Base-by-base conservation (phyloP, 1,140 invertebrate genomes). In the Polyergus mexicanus region DNA sequence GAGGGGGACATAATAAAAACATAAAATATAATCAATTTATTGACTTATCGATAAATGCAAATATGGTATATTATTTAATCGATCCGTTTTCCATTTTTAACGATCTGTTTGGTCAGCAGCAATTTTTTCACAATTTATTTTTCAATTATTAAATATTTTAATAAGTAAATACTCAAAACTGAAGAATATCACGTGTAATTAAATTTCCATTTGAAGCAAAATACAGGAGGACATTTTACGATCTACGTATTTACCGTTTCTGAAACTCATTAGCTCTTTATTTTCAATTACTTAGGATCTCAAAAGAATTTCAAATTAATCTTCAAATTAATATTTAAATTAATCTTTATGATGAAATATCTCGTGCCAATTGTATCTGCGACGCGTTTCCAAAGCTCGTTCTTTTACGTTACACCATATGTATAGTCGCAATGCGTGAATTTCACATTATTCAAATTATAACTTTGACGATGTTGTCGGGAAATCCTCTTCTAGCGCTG, bases 361-460 rank as follows among this genome's bases (percentile, higher is more conserved):
- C 22, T 35, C 10, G 13, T 77, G 19, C 3, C 35, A 47, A 47
- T 22, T 35, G 28, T 66, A 66, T 78, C 13, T 4, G 32, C 4
- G 25, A 38, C 25, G 19, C 54, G 10, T 1, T 66, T 77, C 35
- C 13, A 47, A 68, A 54, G 32, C 13, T 10, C 0, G 13, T 22
- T 10, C 35, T 68, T 77, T 44, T 58, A 28, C 8, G 25, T 32
- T 38, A 56, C n/a, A 25, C 65, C 65, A 63, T 38, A 16, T 28
- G 19, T 22, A 44, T 35, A 19, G 19, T 38, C 41, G 35, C 13
- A 25, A 68, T 13, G 22, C 16, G 7, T 54, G n/a, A 35, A 28
- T 35, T 38, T 22, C 65, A 28, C 54, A 2, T 81, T 58, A 62
- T 62, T 72, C 60, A 74, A 83, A 72, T 60, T 74, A 22, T 44